Conservation (phyloP, 2,113 vertebrate genomes). For the Protobothrops flavoviridis region DNA sequence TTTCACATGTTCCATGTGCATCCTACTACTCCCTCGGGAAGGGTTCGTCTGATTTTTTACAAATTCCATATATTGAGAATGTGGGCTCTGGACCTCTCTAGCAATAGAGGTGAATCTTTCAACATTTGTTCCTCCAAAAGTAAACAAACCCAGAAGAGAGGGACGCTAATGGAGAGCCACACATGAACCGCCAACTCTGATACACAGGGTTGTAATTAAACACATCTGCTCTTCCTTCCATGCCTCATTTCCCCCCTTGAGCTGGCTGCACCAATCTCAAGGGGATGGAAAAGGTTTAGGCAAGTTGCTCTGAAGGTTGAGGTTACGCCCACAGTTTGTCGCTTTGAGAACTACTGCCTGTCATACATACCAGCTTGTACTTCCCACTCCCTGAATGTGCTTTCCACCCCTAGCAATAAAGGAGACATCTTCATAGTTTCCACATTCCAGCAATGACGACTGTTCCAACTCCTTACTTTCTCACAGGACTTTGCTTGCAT, state of each 20-base stretch:
- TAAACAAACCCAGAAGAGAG: slow-evolving; percentile 73
- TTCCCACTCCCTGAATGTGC: slow-evolving; percentile 63
- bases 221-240: slow-evolving; percentile 73
- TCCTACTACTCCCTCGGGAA: slow-evolving; percentile 69
- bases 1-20: slow-evolving; percentile 63
- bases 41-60: slow-evolving; percentile 44
- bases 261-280: slow-evolving; percentile 73
- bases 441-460: slow-evolving; percentile 69
- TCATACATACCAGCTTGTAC: slow-evolving; percentile 62
- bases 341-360: slow-evolving; percentile 69
- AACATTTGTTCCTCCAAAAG: slow-evolving; percentile 77
- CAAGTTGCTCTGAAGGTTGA: slow-evolving; percentile 75
- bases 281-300: slow-evolving; percentile 70
- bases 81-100: slow-evolving; percentile 66
- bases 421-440: slow-evolving; percentile 75
- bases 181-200: slow-evolving; percentile 81
- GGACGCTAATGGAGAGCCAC: slow-evolving; percentile 75
- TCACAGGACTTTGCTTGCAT: slow-evolving; percentile 75
- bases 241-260: slow-evolving; percentile 80
- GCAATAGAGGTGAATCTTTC: slow-evolving; percentile 76
- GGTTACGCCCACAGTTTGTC: slow-evolving; percentile 78
- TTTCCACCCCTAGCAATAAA: slow-evolving; percentile 71
- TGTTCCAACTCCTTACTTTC: slow-evolving; percentile 68
- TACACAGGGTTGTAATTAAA: slow-evolving; percentile 81
- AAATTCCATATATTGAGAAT: slow-evolving; percentile 30